Conservation (phyloP, 2,888 invertebrate species). For the Dugesia japonica region DNA sequence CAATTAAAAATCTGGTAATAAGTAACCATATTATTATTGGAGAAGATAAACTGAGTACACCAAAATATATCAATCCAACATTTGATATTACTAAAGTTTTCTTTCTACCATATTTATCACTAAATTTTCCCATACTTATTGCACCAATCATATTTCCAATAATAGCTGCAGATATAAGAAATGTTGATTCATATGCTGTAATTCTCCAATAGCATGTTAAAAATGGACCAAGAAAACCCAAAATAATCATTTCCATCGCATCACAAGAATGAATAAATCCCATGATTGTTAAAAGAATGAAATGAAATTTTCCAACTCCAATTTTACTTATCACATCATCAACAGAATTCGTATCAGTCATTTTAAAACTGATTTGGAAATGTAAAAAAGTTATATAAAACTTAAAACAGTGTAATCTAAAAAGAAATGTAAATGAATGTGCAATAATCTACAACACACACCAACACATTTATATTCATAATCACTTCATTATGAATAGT, state of each 20-base stretch:
- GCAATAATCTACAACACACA: no score
- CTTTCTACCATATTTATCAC: background rate
- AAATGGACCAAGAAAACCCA: conserved; percentile 20
- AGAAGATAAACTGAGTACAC: background rate
- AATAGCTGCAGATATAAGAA: background rate
- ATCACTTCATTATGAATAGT: no score
- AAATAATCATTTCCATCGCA: conserved; percentile 20
- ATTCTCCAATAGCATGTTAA: background rate
- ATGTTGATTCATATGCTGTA: background rate
- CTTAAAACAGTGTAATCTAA: no score
- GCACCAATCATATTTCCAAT: conserved; percentile 10
- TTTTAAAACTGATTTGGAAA: no score
- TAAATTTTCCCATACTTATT: background rate
- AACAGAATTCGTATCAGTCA: background rate
- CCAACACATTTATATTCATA: no score
- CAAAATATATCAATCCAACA: background rate
- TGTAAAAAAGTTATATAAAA: no score
- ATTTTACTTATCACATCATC: background rate
- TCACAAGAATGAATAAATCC: background rate
- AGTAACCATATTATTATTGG: background rate
- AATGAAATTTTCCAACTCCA: conserved; percentile 12
- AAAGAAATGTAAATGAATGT: no score
- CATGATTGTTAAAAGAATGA: background rate
- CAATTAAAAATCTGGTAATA: background rate
- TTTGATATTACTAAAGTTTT: background rate